phyloP scores from a whole-genome alignment of 2,888 invertebrate species.

The Halictus quadricinctus region DNA sequence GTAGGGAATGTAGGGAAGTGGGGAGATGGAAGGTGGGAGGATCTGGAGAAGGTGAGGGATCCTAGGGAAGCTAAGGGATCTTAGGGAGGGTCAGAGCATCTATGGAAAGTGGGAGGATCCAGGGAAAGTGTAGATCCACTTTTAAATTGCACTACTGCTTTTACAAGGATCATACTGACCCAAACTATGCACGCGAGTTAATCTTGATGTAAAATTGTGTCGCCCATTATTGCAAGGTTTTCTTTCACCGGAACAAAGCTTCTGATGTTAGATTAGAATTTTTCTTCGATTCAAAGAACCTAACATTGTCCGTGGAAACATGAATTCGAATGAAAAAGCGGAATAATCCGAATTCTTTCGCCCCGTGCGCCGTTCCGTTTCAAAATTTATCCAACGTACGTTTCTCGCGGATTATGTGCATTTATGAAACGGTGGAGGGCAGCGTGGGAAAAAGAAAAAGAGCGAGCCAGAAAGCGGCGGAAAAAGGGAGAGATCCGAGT shows the following conservation, averaged over 20 bases:
- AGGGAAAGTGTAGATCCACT: too few species aligned
- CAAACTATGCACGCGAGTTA: background rate
- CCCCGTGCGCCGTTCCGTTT: background rate
- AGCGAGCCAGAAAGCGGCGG: background rate
- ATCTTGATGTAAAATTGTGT: background rate
- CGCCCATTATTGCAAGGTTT: background rate
- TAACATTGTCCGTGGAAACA: background rate
- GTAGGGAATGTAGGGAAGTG: background rate
- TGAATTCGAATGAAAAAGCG: background rate
- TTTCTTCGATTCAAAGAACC: background rate
- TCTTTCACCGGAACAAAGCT: background rate
- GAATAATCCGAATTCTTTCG: constrained; percentile 24
- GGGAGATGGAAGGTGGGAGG: too few species aligned
- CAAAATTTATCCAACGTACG: constrained; percentile 57
- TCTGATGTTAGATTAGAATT: background rate
- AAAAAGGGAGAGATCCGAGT: constrained; percentile 37
- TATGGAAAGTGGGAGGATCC: background rate
- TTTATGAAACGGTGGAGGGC: constrained; percentile 41
- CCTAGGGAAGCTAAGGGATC: background rate
- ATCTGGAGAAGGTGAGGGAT: too few species aligned
- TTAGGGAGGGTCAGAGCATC: background rate
- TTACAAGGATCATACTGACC: background rate
- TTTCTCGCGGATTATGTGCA: constrained; percentile 59
- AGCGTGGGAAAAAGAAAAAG: constrained; percentile 24
- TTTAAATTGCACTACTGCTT: background rate